phyloP scores from a whole-genome alignment of 1,140 invertebrate genomes.

The Caligus rogercresseyi region DNA sequence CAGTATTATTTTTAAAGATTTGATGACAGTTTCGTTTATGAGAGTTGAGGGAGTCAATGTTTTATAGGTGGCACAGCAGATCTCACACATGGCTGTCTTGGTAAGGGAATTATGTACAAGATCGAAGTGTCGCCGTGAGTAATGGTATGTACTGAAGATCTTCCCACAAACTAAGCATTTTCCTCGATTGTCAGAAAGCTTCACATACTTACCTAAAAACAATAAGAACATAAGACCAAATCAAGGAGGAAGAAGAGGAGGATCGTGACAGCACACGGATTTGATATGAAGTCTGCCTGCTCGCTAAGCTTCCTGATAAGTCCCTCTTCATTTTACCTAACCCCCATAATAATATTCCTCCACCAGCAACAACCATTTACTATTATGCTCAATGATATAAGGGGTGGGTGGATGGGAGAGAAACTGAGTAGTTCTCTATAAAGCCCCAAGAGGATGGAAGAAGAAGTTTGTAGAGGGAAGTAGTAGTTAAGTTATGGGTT shows the following conservation, averaged over 20 bases:
- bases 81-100: background rate
- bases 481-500: too few relatives aligned
- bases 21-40: background rate
- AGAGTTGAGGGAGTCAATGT: background rate
- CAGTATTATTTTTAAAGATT: background rate
- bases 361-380: too few relatives aligned
- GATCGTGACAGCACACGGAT: too few relatives aligned
- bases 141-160: background rate
- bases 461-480: too few relatives aligned
- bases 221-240: background rate
- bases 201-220: background rate
- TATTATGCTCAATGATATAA: too few relatives aligned
- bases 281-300: too few relatives aligned
- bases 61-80: background rate
- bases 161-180: background rate
- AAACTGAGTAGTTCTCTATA: too few relatives aligned
- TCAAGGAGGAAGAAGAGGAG: background rate
- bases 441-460: too few relatives aligned
- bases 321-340: too few relatives aligned
- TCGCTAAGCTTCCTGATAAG: too few relatives aligned
- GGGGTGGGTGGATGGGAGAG: too few relatives aligned
- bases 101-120: background rate
- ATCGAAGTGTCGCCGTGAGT: background rate
- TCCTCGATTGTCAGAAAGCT: background rate
- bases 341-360: too few relatives aligned